A percentile compares a stretch with the other conserved stretches of the same genome.
These are phyloP conservation scores for Myotis yumanensis DNA, from an alignment of 2,113 vertebrate genomes.

Conservation along the genomic window DNA sequence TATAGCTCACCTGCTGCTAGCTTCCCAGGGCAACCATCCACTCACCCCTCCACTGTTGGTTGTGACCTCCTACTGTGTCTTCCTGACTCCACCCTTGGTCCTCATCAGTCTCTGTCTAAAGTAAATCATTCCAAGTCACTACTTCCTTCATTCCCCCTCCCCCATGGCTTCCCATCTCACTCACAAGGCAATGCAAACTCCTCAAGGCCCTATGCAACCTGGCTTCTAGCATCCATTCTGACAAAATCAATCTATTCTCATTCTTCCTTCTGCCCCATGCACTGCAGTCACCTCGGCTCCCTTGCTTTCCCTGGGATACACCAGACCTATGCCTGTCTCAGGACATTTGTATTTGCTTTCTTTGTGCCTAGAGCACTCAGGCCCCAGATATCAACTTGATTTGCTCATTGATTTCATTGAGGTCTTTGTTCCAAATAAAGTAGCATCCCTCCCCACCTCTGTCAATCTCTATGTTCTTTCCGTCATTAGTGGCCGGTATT, in stretches of 20 bases:
- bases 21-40: fast-evolving
- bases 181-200: too few species aligned
- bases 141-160: background rate
- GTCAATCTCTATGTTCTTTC: background rate
- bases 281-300: background rate
- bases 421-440: background rate
- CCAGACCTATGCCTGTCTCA: background rate
- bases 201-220: background rate
- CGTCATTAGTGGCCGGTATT: background rate
- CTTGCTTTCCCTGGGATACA: background rate
- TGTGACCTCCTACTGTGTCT: background rate
- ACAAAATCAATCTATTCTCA: background rate
- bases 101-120: background rate
- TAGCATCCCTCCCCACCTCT: background rate
- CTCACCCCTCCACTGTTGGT: background rate
- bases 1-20: too few species aligned
- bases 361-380: background rate
- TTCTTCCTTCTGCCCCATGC: background rate
- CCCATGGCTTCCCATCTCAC: too few species aligned
- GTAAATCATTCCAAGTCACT: background rate
- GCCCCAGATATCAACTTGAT: background rate
- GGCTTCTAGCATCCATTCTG: background rate
- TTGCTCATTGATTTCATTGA: background rate
- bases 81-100: background rate
- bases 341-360: background rate